Evolutionary conservation across 2,113 vertebrate species (phyloP).

Genomic region (Pseudorasbora parva): DNA sequence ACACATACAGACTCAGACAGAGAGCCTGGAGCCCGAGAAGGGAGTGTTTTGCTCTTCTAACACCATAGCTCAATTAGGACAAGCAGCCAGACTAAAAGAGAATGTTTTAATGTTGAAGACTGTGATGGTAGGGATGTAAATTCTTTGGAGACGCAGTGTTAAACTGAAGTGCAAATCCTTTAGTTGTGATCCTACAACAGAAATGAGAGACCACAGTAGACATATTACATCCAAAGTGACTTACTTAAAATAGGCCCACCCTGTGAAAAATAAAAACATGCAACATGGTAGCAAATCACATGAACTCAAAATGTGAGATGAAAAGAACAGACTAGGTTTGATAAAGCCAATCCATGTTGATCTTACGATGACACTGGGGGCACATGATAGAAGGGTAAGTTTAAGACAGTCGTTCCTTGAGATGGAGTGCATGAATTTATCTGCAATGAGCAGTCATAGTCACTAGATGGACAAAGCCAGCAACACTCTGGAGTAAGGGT

Average conservation of each 20-base stretch:
- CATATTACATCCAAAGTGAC: neutral
- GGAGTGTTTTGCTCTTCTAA: constrained; percentile 15
- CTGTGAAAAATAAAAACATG: neutral
- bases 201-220: neutral
- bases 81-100: constrained; percentile 48
- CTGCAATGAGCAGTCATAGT: constrained; percentile 1
- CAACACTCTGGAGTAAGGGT: constrained; percentile 53
- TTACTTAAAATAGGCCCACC: neutral
- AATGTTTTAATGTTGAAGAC: constrained; percentile 46
- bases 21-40: constrained; percentile 6
- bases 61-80: constrained; percentile 39
- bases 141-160: neutral
- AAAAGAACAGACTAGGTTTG: neutral
- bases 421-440: neutral
- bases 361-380: neutral
- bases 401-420: constrained; percentile 1
- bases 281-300: neutral
- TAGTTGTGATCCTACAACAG: neutral
- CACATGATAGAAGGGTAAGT: constrained; percentile 3
- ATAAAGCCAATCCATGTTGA: neutral
- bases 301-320: neutral
- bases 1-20: constrained; percentile 25
- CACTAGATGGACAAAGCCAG: constrained; percentile 60
- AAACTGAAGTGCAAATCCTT: constrained; percentile 46
- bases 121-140: constrained; percentile 35